These are phyloP conservation scores for Tricholauxania praeusta DNA, from an alignment of 2,888 invertebrate species.

Conservation along the genomic window DNA sequence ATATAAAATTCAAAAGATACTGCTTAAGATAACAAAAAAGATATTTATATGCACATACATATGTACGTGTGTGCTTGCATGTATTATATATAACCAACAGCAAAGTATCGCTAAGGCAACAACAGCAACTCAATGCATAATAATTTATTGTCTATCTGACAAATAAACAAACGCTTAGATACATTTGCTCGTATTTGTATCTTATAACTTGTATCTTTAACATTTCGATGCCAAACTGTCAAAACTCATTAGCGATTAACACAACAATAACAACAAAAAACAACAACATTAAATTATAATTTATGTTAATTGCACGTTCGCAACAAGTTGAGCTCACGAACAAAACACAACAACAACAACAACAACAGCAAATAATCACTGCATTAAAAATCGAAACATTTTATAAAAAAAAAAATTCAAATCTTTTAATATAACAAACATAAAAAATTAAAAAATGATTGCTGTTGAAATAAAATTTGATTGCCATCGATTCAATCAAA, in stretches of 20 bases:
- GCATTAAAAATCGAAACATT: conserved; percentile 37
- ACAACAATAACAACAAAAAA: conserved; percentile 15
- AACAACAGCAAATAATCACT: conserved; percentile 7
- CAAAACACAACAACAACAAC: conserved; percentile 43
- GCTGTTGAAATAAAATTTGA: conserved; percentile 45
- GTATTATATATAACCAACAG: too few relatives aligned
- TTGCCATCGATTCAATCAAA: conserved; percentile 48
- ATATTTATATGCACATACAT: too few relatives aligned
- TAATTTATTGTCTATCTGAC: conserved; percentile 31
- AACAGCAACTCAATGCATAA: conserved; percentile 15
- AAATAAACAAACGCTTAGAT: conserved; percentile 16
- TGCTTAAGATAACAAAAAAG: neutral
- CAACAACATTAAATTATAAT: conserved; percentile 41
- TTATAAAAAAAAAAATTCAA: conserved; percentile 24
- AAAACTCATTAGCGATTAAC: conserved; percentile 42
- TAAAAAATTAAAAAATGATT: conserved; percentile 16
- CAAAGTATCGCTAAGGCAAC: conserved; percentile 1
- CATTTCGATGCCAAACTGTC: conserved; percentile 31
- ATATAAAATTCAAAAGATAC: neutral
- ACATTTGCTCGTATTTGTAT: conserved; percentile 2
- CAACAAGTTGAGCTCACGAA: conserved; percentile 48
- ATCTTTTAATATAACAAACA: conserved; percentile 19
- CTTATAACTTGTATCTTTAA: conserved; percentile 5
- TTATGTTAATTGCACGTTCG: conserved; percentile 52
- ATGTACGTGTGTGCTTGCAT: too few relatives aligned